Evolutionary conservation across 1,140 invertebrate genomes (phyloP).

Genomic region (Drosophila ogumai): DNA sequence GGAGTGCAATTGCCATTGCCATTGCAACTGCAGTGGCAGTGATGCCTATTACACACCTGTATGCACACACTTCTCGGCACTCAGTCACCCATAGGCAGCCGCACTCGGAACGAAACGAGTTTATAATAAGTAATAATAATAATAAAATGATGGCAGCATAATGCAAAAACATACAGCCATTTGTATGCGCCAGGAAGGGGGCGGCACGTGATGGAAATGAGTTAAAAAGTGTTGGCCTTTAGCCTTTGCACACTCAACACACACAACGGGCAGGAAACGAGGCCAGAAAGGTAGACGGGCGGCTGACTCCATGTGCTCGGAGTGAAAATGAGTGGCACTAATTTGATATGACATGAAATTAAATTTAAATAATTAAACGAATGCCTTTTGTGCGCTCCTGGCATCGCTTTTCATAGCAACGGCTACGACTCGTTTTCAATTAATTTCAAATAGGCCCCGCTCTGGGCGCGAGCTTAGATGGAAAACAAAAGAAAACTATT

Average conservation of each 20-base stretch:
- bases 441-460: conserved; percentile 20
- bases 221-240: conserved; percentile 65
- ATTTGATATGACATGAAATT: conserved; percentile 80
- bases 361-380: conserved; percentile 82
- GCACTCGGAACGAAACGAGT: conserved; percentile 17
- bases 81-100: conserved; percentile 52
- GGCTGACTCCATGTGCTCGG: conserved; percentile 52
- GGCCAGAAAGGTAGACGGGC: conserved; percentile 13
- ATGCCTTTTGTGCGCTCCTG: conserved; percentile 50
- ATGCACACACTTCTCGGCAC: conserved; percentile 37
- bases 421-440: conserved; percentile 17
- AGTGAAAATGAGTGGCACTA: conserved; percentile 78
- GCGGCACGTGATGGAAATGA: conserved; percentile 61
- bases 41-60: conserved; percentile 37
- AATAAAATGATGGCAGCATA: conserved; percentile 47
- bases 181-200: conserved; percentile 48
- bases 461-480: neutral
- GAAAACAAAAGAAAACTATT: neutral
- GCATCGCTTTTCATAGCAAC: conserved; percentile 5
- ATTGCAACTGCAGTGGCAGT: conserved; percentile 45
- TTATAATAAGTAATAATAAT: conserved; percentile 55
- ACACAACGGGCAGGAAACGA: neutral
- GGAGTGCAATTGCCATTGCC: conserved; percentile 15
- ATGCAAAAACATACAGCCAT: conserved; percentile 63
- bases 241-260: conserved; percentile 20